Evolutionary conservation across 2,888 invertebrate species (phyloP), one percentile per base, ranked within the genome.

Genomic region (Drosophila bunnanda): DNA sequence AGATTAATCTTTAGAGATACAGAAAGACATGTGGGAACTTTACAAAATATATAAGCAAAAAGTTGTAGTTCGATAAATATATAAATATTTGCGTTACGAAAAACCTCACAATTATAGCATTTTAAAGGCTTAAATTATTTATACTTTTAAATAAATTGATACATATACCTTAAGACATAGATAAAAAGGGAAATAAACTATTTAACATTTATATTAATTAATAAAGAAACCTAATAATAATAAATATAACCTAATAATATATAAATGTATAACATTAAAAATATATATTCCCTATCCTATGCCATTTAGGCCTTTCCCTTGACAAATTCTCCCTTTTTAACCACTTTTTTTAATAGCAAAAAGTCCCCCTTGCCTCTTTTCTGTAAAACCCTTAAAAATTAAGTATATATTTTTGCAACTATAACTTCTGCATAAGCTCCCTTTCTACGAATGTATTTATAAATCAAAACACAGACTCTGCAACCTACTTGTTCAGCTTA

Each of bases 401-500:
- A 67, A 17, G 46, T 46, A 13, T 22, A 34, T 53, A n/a, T 66
- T 46, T 66, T 67, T 55, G 66, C 46, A 67, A 67, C 66, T 67
- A 67, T 67, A 67, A 67, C 66, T 53, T 36, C 2, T 20, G 59
- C 20, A 43, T n/a, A 44, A 15, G 34, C 25, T 25, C 36, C 13
- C 28, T n/a, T 17, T 6, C 6, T 20, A 15, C 48, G 4, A 4
- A 25, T 25, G 12, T n/a, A 10, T 22, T 38, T 20, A 20, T 7
- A 15, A 43, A 43, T 60, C 17, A 25, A 22, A 67, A 48, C 66
- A 39, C 55, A 67, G 66, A 55, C 66, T 50, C 20, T 34, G 66
- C 66, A 67, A 67, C 66, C 66, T 67, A 67, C 66, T 67, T 67
- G 66, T 65, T 67, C 39, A 46, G 46, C 39, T 10, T n/a, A 56